Percentiles rank a stretch among this genome's conserved stretches.
phyloP scores from a whole-genome alignment of 2,797 vertebrate genomes.

The Scyliorhinus canicula region DNA sequence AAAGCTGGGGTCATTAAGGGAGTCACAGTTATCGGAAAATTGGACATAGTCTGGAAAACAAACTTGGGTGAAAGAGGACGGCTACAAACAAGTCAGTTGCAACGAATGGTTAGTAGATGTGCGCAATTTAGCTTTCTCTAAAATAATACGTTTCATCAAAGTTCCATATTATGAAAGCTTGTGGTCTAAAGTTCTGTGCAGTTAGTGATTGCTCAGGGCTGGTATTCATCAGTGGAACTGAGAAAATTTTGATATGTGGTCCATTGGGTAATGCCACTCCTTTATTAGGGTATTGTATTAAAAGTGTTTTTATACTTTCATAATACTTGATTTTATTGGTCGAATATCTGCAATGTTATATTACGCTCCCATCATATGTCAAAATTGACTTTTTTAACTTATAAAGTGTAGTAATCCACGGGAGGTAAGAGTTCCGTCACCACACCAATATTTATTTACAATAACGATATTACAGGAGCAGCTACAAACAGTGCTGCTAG shows the following conservation, averaged over 20 bases:
- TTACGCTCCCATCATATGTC: too few relatives aligned
- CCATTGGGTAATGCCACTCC: background rate
- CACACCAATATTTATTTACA: too few relatives aligned
- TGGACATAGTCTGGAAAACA: constrained; percentile 98
- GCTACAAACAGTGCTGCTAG: too few relatives aligned
- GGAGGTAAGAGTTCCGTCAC: too few relatives aligned
- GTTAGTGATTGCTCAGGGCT: background rate
- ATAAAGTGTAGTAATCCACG: too few relatives aligned
- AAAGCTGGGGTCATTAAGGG: constrained; percentile 97
- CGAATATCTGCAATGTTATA: background rate
- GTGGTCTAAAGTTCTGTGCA: background rate
- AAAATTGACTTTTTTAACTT: too few relatives aligned
- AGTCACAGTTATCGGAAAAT: constrained; percentile 91
- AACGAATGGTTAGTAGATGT: constrained; percentile 79
- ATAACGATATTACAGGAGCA: too few relatives aligned
- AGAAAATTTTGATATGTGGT: background rate
- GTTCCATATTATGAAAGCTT: background rate
- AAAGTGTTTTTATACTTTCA: background rate
- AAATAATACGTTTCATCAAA: background rate
- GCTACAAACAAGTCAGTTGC: constrained; percentile 93
- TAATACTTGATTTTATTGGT: background rate
- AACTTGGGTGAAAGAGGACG: constrained; percentile 92
- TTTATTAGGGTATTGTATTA: background rate
- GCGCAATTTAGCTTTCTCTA: background rate
- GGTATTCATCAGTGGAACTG: background rate